phyloP scores from a whole-genome alignment of 1,140 invertebrate species.

The Drosophila lacteicornis region DNA sequence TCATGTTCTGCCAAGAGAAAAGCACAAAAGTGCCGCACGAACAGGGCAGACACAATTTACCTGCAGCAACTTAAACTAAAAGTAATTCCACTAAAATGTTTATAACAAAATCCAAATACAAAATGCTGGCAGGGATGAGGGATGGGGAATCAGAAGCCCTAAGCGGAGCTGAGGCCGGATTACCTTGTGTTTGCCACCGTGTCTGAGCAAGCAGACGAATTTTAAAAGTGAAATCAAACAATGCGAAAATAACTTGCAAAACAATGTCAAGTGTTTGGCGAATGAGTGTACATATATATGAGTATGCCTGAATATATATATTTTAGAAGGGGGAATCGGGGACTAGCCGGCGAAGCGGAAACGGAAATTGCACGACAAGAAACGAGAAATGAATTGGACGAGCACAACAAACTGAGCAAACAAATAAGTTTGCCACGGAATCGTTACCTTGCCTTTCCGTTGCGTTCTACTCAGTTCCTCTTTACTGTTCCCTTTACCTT shows the following conservation, averaged over 20 bases:
- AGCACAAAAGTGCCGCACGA: neutral
- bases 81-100: conserved; percentile 80
- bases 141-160: neutral
- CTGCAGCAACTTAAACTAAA: conserved; percentile 68
- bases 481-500: conserved; percentile 1
- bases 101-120: conserved; percentile 74
- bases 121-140: conserved; percentile 22
- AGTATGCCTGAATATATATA: neutral
- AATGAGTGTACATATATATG: conserved; percentile 21
- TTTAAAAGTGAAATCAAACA: conserved; percentile 82
- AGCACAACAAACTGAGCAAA: conserved; percentile 29
- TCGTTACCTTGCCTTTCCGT: conserved; percentile 22
- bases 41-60: conserved; percentile 42
- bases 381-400: conserved; percentile 42
- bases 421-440: conserved; percentile 33
- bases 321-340: neutral
- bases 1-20: neutral
- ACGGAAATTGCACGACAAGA: conserved; percentile 48
- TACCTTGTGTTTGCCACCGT: conserved; percentile 42
- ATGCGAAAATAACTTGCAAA: conserved; percentile 78
- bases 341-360: conserved; percentile 25
- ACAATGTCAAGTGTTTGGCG: conserved; percentile 69
- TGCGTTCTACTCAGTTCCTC: neutral
- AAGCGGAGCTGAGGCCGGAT: conserved; percentile 16
- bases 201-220: conserved; percentile 72